Base-by-base conservation (phyloP, 2,888 invertebrate genomes). In the Orthosia gothica region DNA sequence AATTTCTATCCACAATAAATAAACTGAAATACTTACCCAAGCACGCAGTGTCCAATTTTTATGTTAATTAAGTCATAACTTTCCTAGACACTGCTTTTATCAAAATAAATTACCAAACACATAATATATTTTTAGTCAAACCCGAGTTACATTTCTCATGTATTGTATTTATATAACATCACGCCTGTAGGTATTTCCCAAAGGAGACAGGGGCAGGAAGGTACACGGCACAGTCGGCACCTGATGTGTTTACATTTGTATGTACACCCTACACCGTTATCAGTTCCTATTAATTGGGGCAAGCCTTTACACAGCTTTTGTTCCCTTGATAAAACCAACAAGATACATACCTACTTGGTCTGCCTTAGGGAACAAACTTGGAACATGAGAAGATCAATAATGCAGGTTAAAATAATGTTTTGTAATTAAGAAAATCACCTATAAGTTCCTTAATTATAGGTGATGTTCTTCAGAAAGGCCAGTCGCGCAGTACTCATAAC, bases 21-120 rank as follows among this genome's bases (percentile, higher is more conserved):
- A 67, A 70, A 59, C 16, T 32, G n/a, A 57, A 70, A 57, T 45
- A 55, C 54, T 63, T 45, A 55, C 54, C 59, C 58, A 67, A 66
- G n/a, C 47, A 15, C 49, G 54, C 15, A 45, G 54, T 59, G 55
- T 61, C 50, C 45, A 67, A 61, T 81, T 77, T 70, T 77, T 81
- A 81, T 77, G 70, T 32, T 73, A 81, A 81, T 77, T 63, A 73
- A 68, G 70, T 67, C 58, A 68, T 77, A 67, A 81, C 57, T 81
- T 81, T 62, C 52, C 54, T 50, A 62, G 64, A 77, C 57, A 70
- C 45, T 52, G 45, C 26, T 67, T 70, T 61, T n/a, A 50, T 49
- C 20, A 76, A 70, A 74, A 74, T 52, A 63, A 66, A 69, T 65
- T 52, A 59, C 54, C 11, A 40, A 61, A 61, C 52, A 57, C 11